Base-by-base conservation (phyloP, 2,888 invertebrate genomes). In the Geophilus truncorum region DNA sequence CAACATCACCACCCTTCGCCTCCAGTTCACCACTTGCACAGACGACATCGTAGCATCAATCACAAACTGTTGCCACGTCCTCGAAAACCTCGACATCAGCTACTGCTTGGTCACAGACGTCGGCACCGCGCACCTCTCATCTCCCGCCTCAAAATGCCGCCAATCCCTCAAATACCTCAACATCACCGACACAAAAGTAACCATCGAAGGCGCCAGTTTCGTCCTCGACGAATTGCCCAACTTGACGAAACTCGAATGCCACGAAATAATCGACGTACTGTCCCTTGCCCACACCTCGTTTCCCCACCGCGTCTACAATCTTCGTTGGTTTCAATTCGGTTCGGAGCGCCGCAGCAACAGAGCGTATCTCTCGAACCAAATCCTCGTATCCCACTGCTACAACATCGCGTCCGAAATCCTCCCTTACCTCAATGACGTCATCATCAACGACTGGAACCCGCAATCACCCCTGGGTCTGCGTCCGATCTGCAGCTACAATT, bases 401-500 rank as follows among this genome's bases (percentile, higher is more conserved):
- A 21, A 77, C 32, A 77, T 77, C 12, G 77, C 77, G 9, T 30
- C 32, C 6, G 77, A 30, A 21, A 32, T 32, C 3, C 32, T 25
- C 2, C 77, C 77, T 2, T 77, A 9, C 15, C 32, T 77, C 5
- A 30, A 32, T 30, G 10, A 32, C 18, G 32, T 34, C 10, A 34
- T 77, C 9, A 18, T 77, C 30, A 77, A 77, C 5, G 77, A 77
- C 7, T 77, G 77, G 77, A 77, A 77, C 18, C 77, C 77, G 34
- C 5, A 32, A 30, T 12, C 6, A 10, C 7, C 34, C 2, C 32
- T 6, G 2, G n/a, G 77, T 18, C 77, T 77, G 10, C 77, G 32
- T 12, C 32, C 32, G 18, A 30, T 77, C 3, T 32, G 30, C 18
- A 15, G 32, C 7, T 77, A 32, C 34, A 21, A 25, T n/a, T n/a